Evolutionary conservation across 1,140 invertebrate species (phyloP), one percentile per base, ranked within the genome.

Genomic region (Danaus melanippus): DNA sequence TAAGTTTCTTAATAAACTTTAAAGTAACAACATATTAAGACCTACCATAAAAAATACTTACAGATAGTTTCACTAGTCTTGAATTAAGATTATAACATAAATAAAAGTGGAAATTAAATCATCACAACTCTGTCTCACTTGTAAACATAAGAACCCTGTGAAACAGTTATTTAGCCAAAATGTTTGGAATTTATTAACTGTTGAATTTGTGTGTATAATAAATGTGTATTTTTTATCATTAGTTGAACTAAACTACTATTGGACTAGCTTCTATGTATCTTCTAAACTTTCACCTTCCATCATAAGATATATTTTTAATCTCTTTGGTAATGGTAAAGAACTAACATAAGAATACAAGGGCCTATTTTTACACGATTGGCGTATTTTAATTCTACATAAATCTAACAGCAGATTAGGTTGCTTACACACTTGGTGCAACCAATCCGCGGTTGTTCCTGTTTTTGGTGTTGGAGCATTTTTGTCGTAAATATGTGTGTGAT

Each of bases 241-340:
- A 21, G 17, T 21, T 51, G 1, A 11, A 46, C 11, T 11, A 56
- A n/a, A 50, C 49, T 46, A 46, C 12, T 42, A 46, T 43, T 12
- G 10, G 21, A 32, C 21, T 8, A 32, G 21, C 21, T 32, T 32
- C 21, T 32, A 32, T 32, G 21, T 32, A 32, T 32, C 21, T 32
- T 8, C 15, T 48, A 45, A 12, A 11, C 53, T 58, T 73, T 85
- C 84, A 55, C 80, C 70, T 74, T 86, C 80, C 58, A 87, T 76
- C 81, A 86, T 87, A 40, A 88, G 71, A 53, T 81, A 87, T 42
- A 63, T 69, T 67, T 82, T 84, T 61, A 87, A 74, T 40, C 66
- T 73, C 46, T 66, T 79, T 40, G 85, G 86, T 66, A 88, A 61
- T 42, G 80, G 83, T 50, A 88, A 59, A 45, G 64, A 50, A n/a